Percentiles rank a stretch among this genome's conserved stretches.
phyloP scores from a whole-genome alignment of 2,888 invertebrate genomes.

The Drosophila ochracea region DNA sequence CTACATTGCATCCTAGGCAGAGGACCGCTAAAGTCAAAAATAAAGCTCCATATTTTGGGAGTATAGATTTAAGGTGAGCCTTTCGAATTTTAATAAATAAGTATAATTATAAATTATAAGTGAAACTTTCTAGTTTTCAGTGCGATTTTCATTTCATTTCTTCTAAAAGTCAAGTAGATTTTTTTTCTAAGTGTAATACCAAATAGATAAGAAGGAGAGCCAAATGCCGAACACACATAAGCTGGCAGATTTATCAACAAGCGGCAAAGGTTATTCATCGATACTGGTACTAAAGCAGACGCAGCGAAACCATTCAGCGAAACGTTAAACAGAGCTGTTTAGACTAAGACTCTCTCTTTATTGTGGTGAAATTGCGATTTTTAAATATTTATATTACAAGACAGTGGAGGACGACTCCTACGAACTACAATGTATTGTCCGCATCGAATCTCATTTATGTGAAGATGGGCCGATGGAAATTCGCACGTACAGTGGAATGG shows the following conservation, averaged over 20 bases:
- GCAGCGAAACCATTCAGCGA: background rate
- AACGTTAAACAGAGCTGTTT: background rate
- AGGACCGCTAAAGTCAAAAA: background rate
- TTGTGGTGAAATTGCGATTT: background rate
- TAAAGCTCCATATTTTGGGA: background rate
- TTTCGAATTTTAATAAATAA: background rate
- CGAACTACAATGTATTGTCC: background rate
- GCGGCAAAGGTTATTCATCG: background rate
- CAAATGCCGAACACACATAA: background rate
- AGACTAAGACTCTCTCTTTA: fast-evolving
- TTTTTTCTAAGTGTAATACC: background rate
- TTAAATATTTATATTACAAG: background rate
- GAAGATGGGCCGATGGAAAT: background rate
- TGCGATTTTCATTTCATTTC: background rate
- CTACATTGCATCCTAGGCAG: no score
- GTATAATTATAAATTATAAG: no score
- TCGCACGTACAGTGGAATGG: background rate
- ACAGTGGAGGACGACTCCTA: fast-evolving
- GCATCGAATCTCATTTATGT: background rate
- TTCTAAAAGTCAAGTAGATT: background rate
- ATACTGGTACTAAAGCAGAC: background rate
- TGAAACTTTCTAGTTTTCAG: background rate
- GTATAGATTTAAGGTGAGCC: background rate
- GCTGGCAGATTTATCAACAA: background rate
- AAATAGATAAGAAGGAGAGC: background rate